A percentile compares a stretch with the other conserved stretches of the same genome.
phyloP scores from a whole-genome alignment of 2,113 vertebrate genomes.

The Daphoenositta chrysoptera region DNA sequence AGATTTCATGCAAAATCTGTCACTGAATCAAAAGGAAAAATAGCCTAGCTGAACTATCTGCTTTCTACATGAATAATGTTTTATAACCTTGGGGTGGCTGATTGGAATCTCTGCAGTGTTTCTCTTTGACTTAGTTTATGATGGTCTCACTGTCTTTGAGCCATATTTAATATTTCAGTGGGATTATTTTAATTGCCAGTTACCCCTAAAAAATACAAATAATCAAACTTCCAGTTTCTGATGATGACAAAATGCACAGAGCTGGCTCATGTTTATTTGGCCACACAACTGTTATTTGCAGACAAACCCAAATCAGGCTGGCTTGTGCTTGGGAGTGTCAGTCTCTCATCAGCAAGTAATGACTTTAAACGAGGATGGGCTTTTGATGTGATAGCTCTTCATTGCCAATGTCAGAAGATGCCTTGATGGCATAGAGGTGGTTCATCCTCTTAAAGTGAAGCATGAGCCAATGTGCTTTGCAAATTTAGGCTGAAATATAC shows the following conservation, averaged over 20 bases:
- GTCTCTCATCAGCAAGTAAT: background rate
- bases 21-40: background rate
- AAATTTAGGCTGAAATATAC: background rate
- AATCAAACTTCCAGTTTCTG: background rate
- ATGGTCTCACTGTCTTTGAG: background rate
- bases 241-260: background rate
- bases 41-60: background rate
- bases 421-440: background rate
- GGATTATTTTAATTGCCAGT: background rate
- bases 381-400: background rate
- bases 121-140: background rate
- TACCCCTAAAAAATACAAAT: background rate
- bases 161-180: background rate
- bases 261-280: background rate
- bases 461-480: background rate
- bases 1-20: conserved; percentile 19
- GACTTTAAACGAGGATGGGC: background rate
- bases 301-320: background rate
- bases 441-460: background rate
- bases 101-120: background rate
- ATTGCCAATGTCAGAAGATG: background rate
- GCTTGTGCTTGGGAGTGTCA: background rate
- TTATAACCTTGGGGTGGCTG: background rate
- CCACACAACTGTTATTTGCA: background rate
- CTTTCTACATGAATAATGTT: background rate